Percentiles rank a stretch among this genome's conserved stretches.
Conservation (phyloP, 2,888 invertebrate species). For the Cryptocephalus primarius region DNA sequence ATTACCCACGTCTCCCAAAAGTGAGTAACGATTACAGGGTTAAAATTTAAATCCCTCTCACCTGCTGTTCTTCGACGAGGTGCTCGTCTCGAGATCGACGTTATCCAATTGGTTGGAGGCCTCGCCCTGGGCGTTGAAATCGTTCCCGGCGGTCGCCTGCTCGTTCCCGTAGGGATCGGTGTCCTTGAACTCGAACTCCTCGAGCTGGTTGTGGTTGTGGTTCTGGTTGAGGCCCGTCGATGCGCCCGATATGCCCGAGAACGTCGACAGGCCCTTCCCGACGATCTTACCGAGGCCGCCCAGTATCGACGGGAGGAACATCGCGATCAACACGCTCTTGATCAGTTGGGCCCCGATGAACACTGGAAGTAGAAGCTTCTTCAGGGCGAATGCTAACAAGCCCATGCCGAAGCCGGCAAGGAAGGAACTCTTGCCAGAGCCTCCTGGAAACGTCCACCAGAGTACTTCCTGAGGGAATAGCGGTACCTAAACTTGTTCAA, state of each 20-base stretch:
- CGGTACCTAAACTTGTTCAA: no score
- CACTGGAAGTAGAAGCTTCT: constrained; percentile 72
- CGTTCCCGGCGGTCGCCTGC: constrained; percentile 31
- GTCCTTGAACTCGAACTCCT: constrained; percentile 70
- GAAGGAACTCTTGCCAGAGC: constrained; percentile 47
- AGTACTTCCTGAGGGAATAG: not conserved
- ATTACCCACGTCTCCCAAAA: no score
- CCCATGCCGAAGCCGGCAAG: constrained; percentile 54
- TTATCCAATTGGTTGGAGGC: constrained; percentile 19
- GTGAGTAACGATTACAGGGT: no score
- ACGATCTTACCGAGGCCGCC: constrained; percentile 75
- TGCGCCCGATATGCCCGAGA: constrained; percentile 46
- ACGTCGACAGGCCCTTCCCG: constrained; percentile 61
- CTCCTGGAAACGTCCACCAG: constrained; percentile 1
- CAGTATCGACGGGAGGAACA: constrained; percentile 75
- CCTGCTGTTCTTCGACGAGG: constrained; percentile 21
- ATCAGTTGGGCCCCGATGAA: constrained; percentile 73
- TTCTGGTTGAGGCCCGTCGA: constrained; percentile 29
- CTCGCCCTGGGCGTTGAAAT: constrained; percentile 24
- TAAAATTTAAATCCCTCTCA: no score
- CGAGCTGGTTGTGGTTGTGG: constrained; percentile 37
- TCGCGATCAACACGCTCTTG: constrained; percentile 70
- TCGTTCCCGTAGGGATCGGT: constrained; percentile 38
- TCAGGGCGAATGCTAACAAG: constrained; percentile 66
- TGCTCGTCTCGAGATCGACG: constrained; percentile 14